phyloP scores from a whole-genome alignment of 2,113 vertebrate species.

The Apaloderma vittatum region DNA sequence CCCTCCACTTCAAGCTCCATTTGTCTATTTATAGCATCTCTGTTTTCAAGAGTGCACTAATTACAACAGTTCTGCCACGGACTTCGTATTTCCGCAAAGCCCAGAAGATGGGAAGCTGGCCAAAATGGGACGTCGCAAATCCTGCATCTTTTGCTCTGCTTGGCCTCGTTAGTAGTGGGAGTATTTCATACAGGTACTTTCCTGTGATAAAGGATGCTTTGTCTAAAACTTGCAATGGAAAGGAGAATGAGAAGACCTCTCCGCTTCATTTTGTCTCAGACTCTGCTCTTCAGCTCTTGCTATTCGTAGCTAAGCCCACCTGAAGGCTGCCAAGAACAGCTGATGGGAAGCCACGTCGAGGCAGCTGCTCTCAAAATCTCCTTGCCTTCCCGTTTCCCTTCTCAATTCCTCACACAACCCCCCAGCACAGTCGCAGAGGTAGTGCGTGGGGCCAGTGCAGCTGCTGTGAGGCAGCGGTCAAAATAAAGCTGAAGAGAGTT shows the following conservation, averaged over 20 bases:
- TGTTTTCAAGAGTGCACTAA: not conserved
- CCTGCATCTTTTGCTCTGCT: not conserved
- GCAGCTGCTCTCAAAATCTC: not conserved
- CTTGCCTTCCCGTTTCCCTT: not conserved
- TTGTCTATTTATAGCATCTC: conserved; percentile 11
- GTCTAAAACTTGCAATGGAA: not conserved
- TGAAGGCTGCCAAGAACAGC: not conserved
- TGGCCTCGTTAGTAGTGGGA: not conserved
- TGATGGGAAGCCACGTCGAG: not conserved
- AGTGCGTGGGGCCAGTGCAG: not conserved
- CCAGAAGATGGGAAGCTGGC: not conserved
- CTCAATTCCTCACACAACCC: not conserved
- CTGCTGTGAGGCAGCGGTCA: not conserved
- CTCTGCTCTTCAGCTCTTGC: not conserved
- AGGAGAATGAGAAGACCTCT: not conserved
- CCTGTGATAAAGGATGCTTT: not conserved
- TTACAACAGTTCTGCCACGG: not conserved
- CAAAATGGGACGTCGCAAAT: not conserved
- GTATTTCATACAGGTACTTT: not conserved
- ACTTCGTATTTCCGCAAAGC: not conserved
- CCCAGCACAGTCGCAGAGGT: not conserved
- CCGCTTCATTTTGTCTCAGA: not conserved
- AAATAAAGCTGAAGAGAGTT: not conserved
- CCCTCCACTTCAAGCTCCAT: not conserved
- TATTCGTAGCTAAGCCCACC: not conserved